Percentiles rank a stretch among this genome's conserved stretches.
Evolutionary conservation across 1,140 invertebrate genomes (phyloP).

Genomic region (Diabrotica undecimpunctata): DNA sequence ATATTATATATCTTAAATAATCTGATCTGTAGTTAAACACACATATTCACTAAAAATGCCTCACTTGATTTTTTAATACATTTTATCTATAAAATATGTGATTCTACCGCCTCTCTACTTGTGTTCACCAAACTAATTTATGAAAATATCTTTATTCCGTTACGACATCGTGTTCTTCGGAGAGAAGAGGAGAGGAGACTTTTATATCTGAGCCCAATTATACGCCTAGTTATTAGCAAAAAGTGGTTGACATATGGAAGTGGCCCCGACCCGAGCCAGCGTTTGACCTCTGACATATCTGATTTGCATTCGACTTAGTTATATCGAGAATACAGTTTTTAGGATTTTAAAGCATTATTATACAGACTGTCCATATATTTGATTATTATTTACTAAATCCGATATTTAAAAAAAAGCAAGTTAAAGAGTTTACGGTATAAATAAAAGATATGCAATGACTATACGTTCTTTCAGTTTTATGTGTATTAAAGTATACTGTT

Average conservation of each 20-base stretch:
- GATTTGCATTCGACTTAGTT: slow-evolving; percentile 2
- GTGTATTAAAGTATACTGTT: too few species aligned
- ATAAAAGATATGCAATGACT: too few species aligned
- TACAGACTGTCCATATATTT: background rate
- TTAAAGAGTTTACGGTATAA: too few species aligned
- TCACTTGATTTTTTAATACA: too few species aligned
- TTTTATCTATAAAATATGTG: too few species aligned
- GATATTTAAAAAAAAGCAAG: too few species aligned
- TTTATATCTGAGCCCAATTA: background rate
- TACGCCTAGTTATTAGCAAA: slow-evolving; percentile 1
- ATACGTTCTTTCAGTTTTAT: too few species aligned
- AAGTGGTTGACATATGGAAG: background rate
- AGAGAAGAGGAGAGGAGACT: background rate
- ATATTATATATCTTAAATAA: too few species aligned
- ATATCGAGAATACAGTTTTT: background rate
- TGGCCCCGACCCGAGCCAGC: background rate
- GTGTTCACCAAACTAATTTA: background rate
- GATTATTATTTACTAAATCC: too few species aligned
- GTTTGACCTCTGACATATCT: slow-evolving; percentile 2
- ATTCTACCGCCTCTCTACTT: too few species aligned
- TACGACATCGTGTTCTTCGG: background rate
- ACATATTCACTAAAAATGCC: too few species aligned
- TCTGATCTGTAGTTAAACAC: too few species aligned
- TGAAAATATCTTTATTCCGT: slow-evolving; percentile 2
- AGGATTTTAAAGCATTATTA: background rate